These are phyloP conservation scores for Pangasius sanitwongsei DNA, from an alignment of 2,797 vertebrate species.

Conservation along the genomic window DNA sequence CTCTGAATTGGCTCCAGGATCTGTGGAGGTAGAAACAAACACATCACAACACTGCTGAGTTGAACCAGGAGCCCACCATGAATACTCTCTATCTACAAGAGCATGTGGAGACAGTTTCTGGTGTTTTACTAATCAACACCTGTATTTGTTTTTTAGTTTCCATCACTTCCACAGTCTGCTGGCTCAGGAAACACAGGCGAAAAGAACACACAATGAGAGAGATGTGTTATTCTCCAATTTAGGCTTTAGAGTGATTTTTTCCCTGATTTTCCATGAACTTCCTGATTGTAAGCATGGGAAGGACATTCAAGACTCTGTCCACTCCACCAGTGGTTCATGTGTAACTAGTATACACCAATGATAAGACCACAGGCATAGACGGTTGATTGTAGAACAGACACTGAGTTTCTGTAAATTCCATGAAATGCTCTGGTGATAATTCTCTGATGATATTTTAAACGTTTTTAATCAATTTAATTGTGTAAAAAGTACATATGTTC, in stretches of 20 bases:
- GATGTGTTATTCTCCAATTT: background rate
- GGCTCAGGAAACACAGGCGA: background rate
- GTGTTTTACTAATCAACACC: constrained; percentile 63
- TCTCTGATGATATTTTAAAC: background rate
- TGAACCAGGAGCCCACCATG: background rate
- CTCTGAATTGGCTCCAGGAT: constrained; percentile 52
- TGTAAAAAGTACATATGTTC: background rate
- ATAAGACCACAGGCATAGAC: background rate
- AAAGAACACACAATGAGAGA: background rate
- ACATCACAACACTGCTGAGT: background rate
- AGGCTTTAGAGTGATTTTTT: background rate
- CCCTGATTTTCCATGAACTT: background rate
- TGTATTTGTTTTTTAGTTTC: constrained; percentile 73
- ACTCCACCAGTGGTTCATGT: background rate
- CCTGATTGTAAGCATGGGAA: background rate
- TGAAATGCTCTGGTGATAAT: background rate
- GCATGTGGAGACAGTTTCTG: background rate
- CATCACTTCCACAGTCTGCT: constrained; percentile 25
- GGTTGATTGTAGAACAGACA: background rate
- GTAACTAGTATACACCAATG: background rate
- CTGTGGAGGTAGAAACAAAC: constrained; percentile 1
- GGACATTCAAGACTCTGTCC: background rate
- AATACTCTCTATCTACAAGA: background rate
- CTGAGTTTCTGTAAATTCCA: background rate
- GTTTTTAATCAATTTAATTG: background rate